Percentiles rank a stretch among this genome's conserved stretches.
Evolutionary conservation across 1,140 invertebrate species (phyloP).

Genomic region (Aphaenogaster ashmeadi): DNA sequence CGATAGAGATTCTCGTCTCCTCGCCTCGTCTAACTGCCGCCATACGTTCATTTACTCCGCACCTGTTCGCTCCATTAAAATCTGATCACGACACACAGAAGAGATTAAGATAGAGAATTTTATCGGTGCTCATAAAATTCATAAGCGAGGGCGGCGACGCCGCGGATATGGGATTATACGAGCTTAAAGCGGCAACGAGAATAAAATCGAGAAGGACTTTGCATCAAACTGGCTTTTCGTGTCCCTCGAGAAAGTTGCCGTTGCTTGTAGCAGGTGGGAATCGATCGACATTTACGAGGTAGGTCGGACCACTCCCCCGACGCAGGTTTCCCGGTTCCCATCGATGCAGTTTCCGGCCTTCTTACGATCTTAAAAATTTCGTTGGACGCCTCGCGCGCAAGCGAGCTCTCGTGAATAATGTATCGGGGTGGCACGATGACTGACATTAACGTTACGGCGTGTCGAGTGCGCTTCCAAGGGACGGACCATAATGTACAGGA

Average conservation of each 20-base stretch:
- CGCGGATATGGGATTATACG: background rate
- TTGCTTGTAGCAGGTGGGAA: background rate
- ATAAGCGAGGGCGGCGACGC: background rate
- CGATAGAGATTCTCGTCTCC: background rate
- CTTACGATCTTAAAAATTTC: slow-evolving; percentile 41
- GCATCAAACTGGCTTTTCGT: background rate
- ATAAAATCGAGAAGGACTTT: slow-evolving; percentile 30
- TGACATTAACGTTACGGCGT: slow-evolving; percentile 4
- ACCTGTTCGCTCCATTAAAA: slow-evolving; percentile 6
- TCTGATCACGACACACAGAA: background rate
- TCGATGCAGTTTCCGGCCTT: slow-evolving; percentile 38
- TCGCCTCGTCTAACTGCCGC: background rate
- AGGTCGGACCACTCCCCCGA: background rate
- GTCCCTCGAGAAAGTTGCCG: background rate
- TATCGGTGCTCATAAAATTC: slow-evolving; percentile 37
- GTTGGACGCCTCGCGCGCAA: slow-evolving; percentile 6
- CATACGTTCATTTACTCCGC: slow-evolving; percentile 5
- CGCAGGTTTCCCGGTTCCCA: background rate
- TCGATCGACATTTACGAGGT: slow-evolving; percentile 51
- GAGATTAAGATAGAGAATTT: slow-evolving; percentile 31
- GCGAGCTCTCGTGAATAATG: slow-evolving; percentile 50
- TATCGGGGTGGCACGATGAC: slow-evolving; percentile 27
- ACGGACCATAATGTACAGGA: slow-evolving; percentile 20
- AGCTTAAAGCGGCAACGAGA: slow-evolving; percentile 25
- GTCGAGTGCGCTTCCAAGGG: too few species aligned